A percentile compares a stretch with the other conserved stretches of the same genome.
Evolutionary conservation across 2,797 vertebrate genomes (phyloP).

Genomic region (Spizella passerina): DNA sequence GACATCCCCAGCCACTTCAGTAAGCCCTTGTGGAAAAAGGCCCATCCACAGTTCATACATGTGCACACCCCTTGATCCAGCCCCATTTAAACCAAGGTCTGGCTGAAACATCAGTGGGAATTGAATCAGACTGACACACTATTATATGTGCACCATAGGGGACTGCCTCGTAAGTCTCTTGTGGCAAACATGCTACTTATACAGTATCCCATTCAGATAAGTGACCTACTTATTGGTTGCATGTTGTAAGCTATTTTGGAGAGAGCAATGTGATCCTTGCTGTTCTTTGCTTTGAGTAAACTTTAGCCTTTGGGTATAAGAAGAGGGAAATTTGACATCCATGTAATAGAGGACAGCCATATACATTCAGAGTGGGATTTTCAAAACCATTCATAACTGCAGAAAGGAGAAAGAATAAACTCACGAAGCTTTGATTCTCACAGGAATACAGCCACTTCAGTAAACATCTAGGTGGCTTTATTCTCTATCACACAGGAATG

Average conservation of each 20-base stretch:
- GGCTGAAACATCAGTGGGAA: constrained; percentile 25
- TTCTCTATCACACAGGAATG: not conserved
- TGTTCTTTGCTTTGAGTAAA: constrained; percentile 49
- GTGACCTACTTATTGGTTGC: constrained; percentile 55
- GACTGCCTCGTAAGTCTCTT: constrained; percentile 1
- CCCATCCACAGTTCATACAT: not conserved
- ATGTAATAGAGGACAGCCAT: constrained; percentile 14
- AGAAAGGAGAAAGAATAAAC: not conserved
- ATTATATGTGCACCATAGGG: not conserved
- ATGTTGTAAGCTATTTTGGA: constrained; percentile 29
- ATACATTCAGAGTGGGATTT: not conserved
- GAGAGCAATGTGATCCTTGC: constrained; percentile 5
- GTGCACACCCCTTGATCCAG: constrained; percentile 16
- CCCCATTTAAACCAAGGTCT: constrained; percentile 8
- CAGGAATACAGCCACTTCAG: not conserved
- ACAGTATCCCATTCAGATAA: constrained; percentile 10
- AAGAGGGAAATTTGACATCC: constrained; percentile 17
- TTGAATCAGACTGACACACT: not conserved
- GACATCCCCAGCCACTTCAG: not conserved
- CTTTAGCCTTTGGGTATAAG: constrained; percentile 19
- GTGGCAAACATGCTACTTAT: constrained; percentile 41
- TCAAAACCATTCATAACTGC: not conserved
- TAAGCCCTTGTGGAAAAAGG: constrained; percentile 21
- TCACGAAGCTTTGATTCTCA: not conserved
- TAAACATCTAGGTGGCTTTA: not conserved